These are phyloP conservation scores for Montipora cactus DNA, from an alignment of 64 coral and sea anemone genomes.

Conservation along the genomic window DNA sequence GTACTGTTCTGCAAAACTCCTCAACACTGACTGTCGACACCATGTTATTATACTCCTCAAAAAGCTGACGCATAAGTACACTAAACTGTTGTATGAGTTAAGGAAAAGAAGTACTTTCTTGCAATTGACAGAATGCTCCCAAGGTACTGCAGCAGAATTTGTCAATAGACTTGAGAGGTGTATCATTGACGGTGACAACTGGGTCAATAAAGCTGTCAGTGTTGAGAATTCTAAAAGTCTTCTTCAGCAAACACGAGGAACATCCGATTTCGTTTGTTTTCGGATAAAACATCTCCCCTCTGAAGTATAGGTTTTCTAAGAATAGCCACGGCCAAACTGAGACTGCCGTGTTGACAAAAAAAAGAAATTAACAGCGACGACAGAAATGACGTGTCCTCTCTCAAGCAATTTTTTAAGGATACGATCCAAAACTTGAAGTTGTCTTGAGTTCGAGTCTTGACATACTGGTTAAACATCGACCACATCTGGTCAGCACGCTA, in stretches of 20 bases:
- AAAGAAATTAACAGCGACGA: not conserved
- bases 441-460: slow-evolving; percentile 89
- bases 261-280: too few species aligned
- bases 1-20: slow-evolving; percentile 89
- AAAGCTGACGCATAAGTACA: slow-evolving; percentile 86
- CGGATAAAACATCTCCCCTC: too few species aligned
- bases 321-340: not conserved
- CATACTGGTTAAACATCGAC: slow-evolving; percentile 89
- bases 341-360: not conserved
- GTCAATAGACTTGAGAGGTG: too few species aligned
- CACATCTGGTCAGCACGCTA: slow-evolving; percentile 86
- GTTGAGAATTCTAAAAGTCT: too few species aligned
- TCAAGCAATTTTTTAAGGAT: slow-evolving; percentile 62
- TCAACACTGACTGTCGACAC: slow-evolving; percentile 82
- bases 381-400: not conserved
- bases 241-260: too few species aligned
- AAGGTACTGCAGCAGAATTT: too few species aligned
- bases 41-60: slow-evolving; percentile 82
- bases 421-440: slow-evolving; percentile 99
- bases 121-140: too few species aligned
- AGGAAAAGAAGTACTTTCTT: slow-evolving; percentile 7
- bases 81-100: slow-evolving; percentile 77
- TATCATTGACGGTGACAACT: too few species aligned
- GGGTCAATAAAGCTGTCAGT: too few species aligned
- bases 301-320: too few species aligned